Base-by-base conservation (phyloP, 92 coral and sea anemone species). In the Palythoa grandiflora region DNA sequence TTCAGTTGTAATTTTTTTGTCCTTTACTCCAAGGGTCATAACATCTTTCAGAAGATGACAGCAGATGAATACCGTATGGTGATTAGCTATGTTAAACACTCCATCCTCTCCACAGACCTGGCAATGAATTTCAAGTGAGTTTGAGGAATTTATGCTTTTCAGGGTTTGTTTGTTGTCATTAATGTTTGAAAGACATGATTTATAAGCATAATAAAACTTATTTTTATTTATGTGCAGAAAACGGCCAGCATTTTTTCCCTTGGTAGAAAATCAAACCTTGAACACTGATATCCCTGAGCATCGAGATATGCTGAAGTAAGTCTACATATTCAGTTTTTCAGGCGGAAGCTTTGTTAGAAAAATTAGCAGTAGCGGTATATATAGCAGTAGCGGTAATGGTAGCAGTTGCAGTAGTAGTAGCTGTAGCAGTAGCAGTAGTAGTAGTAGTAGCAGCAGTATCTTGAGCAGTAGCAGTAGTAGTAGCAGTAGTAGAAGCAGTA, bases 11-110 rank as follows among this genome's bases (percentile, higher is more conserved):
- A 14, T 59, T 59, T 59, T 14, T 44, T 7, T 14, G 1, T 63
- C 1, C 3, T 63, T 20, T 17, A 9, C 50, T 54, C 15, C 71
- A 60, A 97, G 99, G 99, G 99, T 65, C 99, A 97, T 88, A 97
- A 97, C 89, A 95, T 97, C 68, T 97, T 97, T 88, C 96, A 95
- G 84, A 95, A 96, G 75, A 91, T 97, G 73, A 92, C 96, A 36
- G 98, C 99, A 38, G 96, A 93, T 70, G 97, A 96, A 71, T 97
- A 97, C 87, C 90, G 99, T 77, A 95, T 94, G 89, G 98, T 97
- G 52, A 93, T 97, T 16, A 97, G 99, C 83, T 95, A 95, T 85
- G 94, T 97, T 28, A 96, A 96, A 66, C 99, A 97, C 75, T 95
- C 99, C 15, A 97, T 97, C 80, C 96, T 97, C 35, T 94, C 99